Percentiles rank a stretch among this genome's conserved stretches.
Evolutionary conservation across 2,888 invertebrate species (phyloP).

Genomic region (Ethmia dodecea): DNA sequence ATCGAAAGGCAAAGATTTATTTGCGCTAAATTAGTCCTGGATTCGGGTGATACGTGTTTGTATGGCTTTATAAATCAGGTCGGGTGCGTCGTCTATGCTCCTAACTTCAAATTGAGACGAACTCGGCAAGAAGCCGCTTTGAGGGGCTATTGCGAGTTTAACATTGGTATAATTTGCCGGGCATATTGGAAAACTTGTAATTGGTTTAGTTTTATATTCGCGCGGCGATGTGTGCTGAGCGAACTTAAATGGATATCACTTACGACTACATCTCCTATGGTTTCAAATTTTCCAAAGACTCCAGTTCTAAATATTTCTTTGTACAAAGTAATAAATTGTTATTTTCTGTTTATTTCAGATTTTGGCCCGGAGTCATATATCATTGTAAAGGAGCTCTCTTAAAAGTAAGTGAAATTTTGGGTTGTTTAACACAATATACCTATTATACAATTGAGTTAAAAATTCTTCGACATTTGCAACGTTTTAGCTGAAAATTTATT

Average conservation of each 20-base stretch:
- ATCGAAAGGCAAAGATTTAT: constrained; percentile 7
- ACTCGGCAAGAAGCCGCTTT: constrained; percentile 46
- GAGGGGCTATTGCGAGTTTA: constrained; percentile 52
- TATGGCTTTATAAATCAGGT: constrained; percentile 23
- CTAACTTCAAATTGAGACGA: constrained; percentile 45
- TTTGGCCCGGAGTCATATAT: constrained; percentile 71
- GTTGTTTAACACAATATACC: too few relatives aligned
- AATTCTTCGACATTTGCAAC: constrained; percentile 4
- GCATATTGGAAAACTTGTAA: constrained; percentile 73
- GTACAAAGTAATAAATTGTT: not conserved
- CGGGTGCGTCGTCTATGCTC: constrained; percentile 30
- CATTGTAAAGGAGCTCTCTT: constrained; percentile 60
- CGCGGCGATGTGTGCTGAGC: constrained; percentile 43
- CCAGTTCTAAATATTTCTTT: constrained; percentile 7
- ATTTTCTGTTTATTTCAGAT: constrained; percentile 55
- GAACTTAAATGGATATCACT: constrained; percentile 58
- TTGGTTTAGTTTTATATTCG: constrained; percentile 71
- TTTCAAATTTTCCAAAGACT: constrained; percentile 3
- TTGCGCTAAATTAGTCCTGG: not conserved
- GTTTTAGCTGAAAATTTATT: constrained; percentile 49
- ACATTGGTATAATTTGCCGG: constrained; percentile 65
- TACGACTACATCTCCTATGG: constrained; percentile 32
- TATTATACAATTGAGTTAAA: not conserved
- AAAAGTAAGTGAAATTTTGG: constrained; percentile 64
- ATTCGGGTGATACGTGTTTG: not conserved